A percentile compares a stretch with the other conserved stretches of the same genome.
Conservation (phyloP, 2,797 vertebrate genomes). For the Astyanax mexicanus region DNA sequence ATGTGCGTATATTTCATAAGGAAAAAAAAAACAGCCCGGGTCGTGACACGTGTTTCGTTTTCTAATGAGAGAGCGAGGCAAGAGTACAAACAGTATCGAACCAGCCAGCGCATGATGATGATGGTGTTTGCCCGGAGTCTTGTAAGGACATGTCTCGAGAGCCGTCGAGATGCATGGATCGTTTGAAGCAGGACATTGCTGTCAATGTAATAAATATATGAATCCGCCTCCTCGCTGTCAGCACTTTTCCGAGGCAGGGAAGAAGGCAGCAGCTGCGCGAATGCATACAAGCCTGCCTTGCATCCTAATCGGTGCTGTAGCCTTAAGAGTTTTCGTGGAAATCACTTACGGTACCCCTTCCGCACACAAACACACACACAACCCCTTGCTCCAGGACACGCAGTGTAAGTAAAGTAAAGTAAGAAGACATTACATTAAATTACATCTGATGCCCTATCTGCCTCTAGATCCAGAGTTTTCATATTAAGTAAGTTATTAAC, state of each 20-base stretch:
- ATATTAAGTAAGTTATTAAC: constrained; percentile 83
- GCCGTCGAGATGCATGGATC: constrained; percentile 52
- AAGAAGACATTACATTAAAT: constrained; percentile 77
- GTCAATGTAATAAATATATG: constrained; percentile 63
- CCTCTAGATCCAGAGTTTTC: constrained; percentile 78
- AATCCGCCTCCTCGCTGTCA: constrained; percentile 48
- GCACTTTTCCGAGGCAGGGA: constrained; percentile 52
- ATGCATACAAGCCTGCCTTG: constrained; percentile 68
- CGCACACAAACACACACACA: too few relatives aligned
- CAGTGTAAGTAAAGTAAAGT: too few relatives aligned
- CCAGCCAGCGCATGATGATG: constrained; percentile 35
- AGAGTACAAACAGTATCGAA: background rate
- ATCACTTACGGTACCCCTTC: constrained; percentile 62
- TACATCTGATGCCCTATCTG: constrained; percentile 78
- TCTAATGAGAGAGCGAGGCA: constrained; percentile 33
- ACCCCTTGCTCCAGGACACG: constrained; percentile 57
- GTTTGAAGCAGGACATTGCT: constrained; percentile 48
- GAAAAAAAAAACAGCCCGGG: constrained; percentile 36
- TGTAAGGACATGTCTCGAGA: constrained; percentile 47
- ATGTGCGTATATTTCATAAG: constrained; percentile 54
- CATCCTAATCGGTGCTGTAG: constrained; percentile 65
- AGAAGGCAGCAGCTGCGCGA: constrained; percentile 54
- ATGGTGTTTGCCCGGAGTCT: constrained; percentile 40
- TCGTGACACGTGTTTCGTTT: background rate
- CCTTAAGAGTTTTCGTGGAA: constrained; percentile 64